A percentile compares a stretch with the other conserved stretches of the same genome.
These are phyloP conservation scores for Lasioglossum leucozonium DNA, from an alignment of 2,888 invertebrate species.

Conservation along the genomic window DNA sequence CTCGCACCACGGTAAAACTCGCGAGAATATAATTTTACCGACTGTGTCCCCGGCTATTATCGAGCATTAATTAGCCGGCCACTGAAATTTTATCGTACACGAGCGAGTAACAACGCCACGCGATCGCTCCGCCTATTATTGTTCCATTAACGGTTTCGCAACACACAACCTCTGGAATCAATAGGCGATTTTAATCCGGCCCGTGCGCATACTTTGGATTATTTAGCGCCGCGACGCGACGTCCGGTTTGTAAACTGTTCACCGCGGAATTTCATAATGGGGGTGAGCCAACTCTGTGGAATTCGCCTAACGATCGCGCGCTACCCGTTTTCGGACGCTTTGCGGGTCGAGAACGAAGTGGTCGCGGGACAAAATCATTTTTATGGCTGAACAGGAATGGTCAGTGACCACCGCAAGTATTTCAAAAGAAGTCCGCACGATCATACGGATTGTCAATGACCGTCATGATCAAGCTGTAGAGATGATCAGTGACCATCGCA, in stretches of 20 bases:
- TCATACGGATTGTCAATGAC: too few relatives aligned
- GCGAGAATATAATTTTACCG: conserved; percentile 68
- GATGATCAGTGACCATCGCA: background rate
- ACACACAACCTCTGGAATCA: conserved; percentile 39
- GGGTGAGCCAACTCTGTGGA: conserved; percentile 22
- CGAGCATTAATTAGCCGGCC: conserved; percentile 64
- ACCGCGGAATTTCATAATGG: conserved; percentile 50
- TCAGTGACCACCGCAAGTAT: background rate
- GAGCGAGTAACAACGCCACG: conserved; percentile 44
- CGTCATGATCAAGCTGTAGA: too few relatives aligned
- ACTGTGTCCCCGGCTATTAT: conserved; percentile 46
- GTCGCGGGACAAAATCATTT: background rate
- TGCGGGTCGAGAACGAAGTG: background rate
- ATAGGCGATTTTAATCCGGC: conserved; percentile 53
- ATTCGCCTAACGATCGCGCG: conserved; percentile 33
- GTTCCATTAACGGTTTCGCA: conserved; percentile 63
- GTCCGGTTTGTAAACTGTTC: conserved; percentile 19
- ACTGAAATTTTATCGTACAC: conserved; percentile 62
- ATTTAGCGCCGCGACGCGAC: conserved; percentile 1
- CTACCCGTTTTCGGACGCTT: background rate
- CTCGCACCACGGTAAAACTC: conserved; percentile 59
- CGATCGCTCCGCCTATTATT: conserved; percentile 58
- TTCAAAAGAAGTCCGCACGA: too few relatives aligned
- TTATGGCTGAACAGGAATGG: background rate
- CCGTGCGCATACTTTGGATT: background rate